Evolutionary conservation across 2,113 vertebrate species (phyloP), one percentile per base, ranked within the genome.

Genomic region (Cyprinodon variegatus): DNA sequence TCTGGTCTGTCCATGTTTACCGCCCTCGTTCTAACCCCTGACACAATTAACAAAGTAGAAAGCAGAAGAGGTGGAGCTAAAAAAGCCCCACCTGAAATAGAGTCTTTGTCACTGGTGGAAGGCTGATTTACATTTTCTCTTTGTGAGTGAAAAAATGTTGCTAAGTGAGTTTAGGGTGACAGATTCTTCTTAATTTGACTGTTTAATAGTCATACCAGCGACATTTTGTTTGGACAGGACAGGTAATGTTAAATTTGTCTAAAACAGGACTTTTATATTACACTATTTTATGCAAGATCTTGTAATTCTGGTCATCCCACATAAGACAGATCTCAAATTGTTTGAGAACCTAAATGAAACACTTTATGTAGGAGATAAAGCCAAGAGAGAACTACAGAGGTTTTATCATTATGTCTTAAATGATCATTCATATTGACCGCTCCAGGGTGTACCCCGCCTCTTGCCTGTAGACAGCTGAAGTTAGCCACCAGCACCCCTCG

Each of bases 101-200:
- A 75, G 71, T 65, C 71, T 77, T 78, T 46, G 37, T 3, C 37
- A 53, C 50, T 70, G 65, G 61, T 64, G 63, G 20, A 14, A 68
- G 80, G 70, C 15, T 17, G 68, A 85, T 90, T 86, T 83, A 87
- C 62, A 82, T 74, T 61, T 53, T 46, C 45, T 48, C 72, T 41
- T 11, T 60, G 37, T 61, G 39, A 45, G 5, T 45, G 43, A 45
- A 45, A 11, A 45, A 45, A 45, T 45, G 1, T 57, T 57, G 10
- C 50, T 57, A 20, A 57, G 20, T 9, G 17, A 57, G 6, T 57
- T n/a, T 36, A 60, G 61, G 57, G 61, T 64, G 29, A n/a, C 3
- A 20, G 38, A 65, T 63, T 17, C 41, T 13, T 15, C 14, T 36
- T 4, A 63, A 53, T 43, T 45, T 12, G 57, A 17, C 48, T 53